phyloP scores from a whole-genome alignment of 2,113 vertebrate genomes.

The Bambusicola thoracicus region DNA sequence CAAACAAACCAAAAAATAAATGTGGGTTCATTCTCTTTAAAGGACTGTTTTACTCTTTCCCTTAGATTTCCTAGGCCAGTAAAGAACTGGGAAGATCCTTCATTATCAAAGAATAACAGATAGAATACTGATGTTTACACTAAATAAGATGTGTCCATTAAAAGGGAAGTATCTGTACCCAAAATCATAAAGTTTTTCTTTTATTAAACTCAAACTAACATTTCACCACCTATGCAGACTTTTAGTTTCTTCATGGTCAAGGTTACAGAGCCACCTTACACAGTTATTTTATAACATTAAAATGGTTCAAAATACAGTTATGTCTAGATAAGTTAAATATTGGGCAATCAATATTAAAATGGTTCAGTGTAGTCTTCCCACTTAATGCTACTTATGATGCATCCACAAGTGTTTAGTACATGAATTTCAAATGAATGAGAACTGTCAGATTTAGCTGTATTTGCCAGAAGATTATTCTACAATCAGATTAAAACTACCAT shows the following conservation, averaged over 20 bases:
- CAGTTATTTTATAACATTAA: background rate
- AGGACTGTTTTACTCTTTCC: background rate
- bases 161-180: background rate
- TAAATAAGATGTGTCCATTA: background rate
- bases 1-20: background rate
- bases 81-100: background rate
- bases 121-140: background rate
- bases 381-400: background rate
- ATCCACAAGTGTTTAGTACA: background rate
- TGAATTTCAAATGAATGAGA: background rate
- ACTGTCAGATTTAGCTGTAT: background rate
- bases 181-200: slow-evolving; percentile 9
- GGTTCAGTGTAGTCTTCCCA: background rate
- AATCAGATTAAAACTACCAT: background rate
- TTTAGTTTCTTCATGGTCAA: background rate
- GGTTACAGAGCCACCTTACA: background rate
- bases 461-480: background rate
- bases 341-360: background rate
- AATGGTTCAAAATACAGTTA: background rate
- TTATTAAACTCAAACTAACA: background rate
- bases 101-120: background rate
- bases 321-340: background rate
- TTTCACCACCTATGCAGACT: background rate
- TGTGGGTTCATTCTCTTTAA: background rate
- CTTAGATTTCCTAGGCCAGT: background rate